Base-by-base conservation (phyloP, 2,113 vertebrate genomes). In the Falco punctatus region DNA sequence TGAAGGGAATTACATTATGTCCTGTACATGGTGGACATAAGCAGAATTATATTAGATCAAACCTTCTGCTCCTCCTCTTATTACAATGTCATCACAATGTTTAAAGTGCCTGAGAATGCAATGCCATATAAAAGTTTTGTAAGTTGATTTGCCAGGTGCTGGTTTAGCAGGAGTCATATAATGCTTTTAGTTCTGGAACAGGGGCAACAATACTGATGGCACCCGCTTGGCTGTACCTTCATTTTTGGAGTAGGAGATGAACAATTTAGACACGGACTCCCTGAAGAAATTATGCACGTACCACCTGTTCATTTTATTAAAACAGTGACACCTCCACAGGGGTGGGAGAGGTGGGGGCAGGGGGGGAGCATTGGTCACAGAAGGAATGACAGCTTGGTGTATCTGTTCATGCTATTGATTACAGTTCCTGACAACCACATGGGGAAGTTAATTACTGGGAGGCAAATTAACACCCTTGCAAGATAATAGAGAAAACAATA, bases 401-500 rank as follows among this genome's bases (percentile, higher is more conserved):
- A 92, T 88, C 81, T 92, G 66, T 73, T 96, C 88, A 30, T 74
- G 84, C 54, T 96, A 97, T 96, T 97, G 97, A 98, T 98, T 97
- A 97, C 96, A 97, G 94, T 96, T 94, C 94, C 96, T 97, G 96
- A 97, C 92, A 97, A 84, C 90, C 96, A 96, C 97, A 86, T 17
- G 88, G 96, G 92, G 94, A 96, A 96, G 96, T 91, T 97, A 97
- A 97, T 97, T 97, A 97, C 92, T 94, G 90, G 84, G 66, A 97
- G 93, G 95, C 92, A 98, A 97, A 98, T 98, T 98, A 98, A 97
- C 96, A 98, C 92, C 48, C 87, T 95, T 92, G 83, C 95, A 97
- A 97, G 97, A 97, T 97, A 98, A 97, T 86, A 84, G 95, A 95
- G 95, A 95, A 97, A 98, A 98, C 97, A 96, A 98, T 97, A 96